Conservation (phyloP, 1,140 invertebrate genomes). For the Gryon sp. region DNA sequence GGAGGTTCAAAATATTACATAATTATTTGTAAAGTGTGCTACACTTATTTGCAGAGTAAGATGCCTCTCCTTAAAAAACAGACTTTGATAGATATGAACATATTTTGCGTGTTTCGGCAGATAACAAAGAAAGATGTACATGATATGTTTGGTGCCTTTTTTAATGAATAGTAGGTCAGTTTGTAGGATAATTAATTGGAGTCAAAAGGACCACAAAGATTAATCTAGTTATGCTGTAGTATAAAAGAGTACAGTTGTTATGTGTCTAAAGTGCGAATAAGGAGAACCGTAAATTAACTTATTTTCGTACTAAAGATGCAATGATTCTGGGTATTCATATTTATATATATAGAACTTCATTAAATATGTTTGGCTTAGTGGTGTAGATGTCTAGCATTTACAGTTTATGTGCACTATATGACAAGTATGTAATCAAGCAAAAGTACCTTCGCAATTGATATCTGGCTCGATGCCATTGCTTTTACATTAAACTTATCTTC, state of each 20-base stretch:
- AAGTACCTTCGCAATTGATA: constrained; percentile 68
- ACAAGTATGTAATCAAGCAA: constrained; percentile 45
- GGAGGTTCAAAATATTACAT: too few relatives aligned
- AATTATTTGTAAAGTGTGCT: too few relatives aligned
- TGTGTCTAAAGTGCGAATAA: constrained; percentile 46
- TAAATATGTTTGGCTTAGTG: background rate
- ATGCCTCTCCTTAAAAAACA: too few relatives aligned
- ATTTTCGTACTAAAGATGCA: constrained; percentile 76
- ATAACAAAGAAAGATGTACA: too few relatives aligned
- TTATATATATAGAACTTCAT: constrained; percentile 65
- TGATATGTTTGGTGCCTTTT: too few relatives aligned
- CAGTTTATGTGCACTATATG: constrained; percentile 45
- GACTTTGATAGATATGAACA: too few relatives aligned
- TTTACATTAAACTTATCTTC: constrained; percentile 9
- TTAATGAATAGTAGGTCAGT: constrained; percentile 26
- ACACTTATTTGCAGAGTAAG: too few relatives aligned
- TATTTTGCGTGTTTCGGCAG: too few relatives aligned
- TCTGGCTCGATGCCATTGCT: constrained; percentile 61
- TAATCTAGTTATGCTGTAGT: constrained; percentile 67
- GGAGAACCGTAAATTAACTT: constrained; percentile 71
- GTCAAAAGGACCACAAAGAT: constrained; percentile 50
- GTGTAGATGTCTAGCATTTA: constrained; percentile 21
- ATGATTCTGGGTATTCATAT: constrained; percentile 58
- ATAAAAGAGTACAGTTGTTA: constrained; percentile 34
- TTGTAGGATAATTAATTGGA: constrained; percentile 39